Evolutionary conservation across 1,140 invertebrate genomes (phyloP), one percentile per base, ranked within the genome.

Genomic region (Leguminivora glycinivorella): DNA sequence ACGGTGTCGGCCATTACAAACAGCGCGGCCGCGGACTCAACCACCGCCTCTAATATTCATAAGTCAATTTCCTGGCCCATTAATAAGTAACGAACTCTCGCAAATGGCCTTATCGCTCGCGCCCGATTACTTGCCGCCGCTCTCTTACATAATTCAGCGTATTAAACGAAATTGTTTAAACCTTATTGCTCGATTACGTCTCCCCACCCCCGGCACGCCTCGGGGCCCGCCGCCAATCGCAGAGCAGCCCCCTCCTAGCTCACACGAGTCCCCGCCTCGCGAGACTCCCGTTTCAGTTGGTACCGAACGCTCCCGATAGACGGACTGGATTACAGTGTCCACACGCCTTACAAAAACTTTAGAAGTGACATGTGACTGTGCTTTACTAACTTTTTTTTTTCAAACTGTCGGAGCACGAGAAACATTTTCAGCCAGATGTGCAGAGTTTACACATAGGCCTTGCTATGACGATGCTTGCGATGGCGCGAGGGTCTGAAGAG

Each of bases 131-230:
- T 90, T 86, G 86, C 87, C 84, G 88, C 87, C 88, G 85, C 85
- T 85, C 89, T 89, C 88, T 90, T 91, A 90, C 89, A 91, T 91
- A 91, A 91, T 91, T 91, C 88, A 91, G 89, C 89, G 88, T 91
- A 91, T 91, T 91, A 91, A 91, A 91, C 88, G 87, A 91, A 91
- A 91, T 91, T 91, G 89, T 91, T 91, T 91, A 91, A 91, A 91
- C 88, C 89, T 91, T 91, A 91, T 91, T 91, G 89, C 89, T 91
- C 88, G 82, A 90, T 91, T 91, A 91, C 89, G 83, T 87, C 84
- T 81, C 86, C 84, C 85, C 87, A 83, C 81, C 81, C 86, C 68
- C 68, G 88, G 78, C 83, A 89, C 89, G 89, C 89, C 89, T 88
- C 84, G 83, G 74, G 81, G 79, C 70, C 73, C 72, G 73, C 79